Evolutionary conservation across 64 coral and sea anemone species (phyloP).

Genomic region (Stichodactyla mertensii): DNA sequence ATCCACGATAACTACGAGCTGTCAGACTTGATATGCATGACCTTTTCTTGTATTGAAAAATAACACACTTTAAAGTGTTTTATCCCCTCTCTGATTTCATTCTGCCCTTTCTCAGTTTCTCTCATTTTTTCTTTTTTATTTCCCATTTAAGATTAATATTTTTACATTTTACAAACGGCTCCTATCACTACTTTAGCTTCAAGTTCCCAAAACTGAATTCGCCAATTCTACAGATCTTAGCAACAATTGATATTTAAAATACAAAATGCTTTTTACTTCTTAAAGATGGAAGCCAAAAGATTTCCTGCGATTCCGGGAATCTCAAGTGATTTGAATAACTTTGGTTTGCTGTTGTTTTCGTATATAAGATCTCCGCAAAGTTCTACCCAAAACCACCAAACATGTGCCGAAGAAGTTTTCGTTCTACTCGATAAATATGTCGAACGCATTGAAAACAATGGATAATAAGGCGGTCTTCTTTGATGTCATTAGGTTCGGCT

Average conservation of each 20-base stretch:
- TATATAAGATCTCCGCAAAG: neutral
- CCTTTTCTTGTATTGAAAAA: neutral
- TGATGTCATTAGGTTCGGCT: too few species aligned
- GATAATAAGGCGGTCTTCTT: too few species aligned
- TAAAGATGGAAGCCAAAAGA: neutral
- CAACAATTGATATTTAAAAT: neutral
- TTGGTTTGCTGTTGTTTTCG: neutral
- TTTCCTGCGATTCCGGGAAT: neutral
- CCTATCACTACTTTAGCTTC: neutral
- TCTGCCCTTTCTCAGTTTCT: too few species aligned
- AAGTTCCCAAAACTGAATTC: neutral
- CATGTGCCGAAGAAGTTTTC: neutral
- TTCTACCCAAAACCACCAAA: neutral
- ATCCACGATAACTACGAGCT: conserved; percentile 17
- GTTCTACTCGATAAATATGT: neutral
- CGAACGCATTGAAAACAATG: too few species aligned
- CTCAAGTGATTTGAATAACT: neutral
- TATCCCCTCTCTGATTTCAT: neutral
- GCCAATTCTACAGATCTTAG: neutral
- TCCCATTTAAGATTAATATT: neutral
- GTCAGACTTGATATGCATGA: neutral
- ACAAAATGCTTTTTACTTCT: neutral
- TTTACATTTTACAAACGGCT: too few species aligned
- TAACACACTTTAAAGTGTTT: neutral
- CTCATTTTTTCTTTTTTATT: neutral